These are phyloP conservation scores for Cynopterus brachyotis DNA, from an alignment of 2,113 vertebrate species.

Conservation along the genomic window DNA sequence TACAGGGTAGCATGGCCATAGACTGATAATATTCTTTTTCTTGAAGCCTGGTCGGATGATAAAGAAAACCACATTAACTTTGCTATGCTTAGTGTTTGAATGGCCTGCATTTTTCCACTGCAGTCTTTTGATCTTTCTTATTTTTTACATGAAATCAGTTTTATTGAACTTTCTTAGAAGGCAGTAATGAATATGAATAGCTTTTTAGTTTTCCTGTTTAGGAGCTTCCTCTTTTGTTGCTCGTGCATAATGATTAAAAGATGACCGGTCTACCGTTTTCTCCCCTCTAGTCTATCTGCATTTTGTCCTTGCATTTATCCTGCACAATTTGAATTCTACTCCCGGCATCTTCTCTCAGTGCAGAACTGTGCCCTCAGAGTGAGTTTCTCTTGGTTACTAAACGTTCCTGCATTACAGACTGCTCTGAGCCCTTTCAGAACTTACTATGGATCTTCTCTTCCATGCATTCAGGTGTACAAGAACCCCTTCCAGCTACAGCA, in stretches of 20 bases:
- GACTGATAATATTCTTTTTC: neutral
- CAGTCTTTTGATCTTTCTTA: neutral
- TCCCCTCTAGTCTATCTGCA: neutral
- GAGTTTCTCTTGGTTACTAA: neutral
- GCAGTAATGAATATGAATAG: neutral
- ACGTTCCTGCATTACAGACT: neutral
- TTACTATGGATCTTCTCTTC: neutral
- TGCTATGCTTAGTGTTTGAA: neutral
- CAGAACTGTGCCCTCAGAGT: neutral
- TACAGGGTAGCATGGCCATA: too few relatives aligned
- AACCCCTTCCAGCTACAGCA: neutral
- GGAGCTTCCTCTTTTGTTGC: neutral
- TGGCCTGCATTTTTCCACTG: neutral
- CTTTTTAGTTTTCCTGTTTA: neutral
- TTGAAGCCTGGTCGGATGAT: neutral
- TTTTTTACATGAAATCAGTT: neutral
- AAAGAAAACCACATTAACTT: neutral
- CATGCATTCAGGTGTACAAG: neutral
- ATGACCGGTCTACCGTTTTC: neutral
- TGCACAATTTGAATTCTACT: neutral
- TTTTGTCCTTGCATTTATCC: neutral
- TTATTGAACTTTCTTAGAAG: neutral
- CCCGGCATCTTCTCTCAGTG: neutral
- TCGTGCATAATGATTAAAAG: neutral
- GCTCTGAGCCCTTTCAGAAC: neutral